phyloP scores from a whole-genome alignment of 2,113 vertebrate species.

The Felis catus region F.catus_Fca126_mat1.0 CM031413.1:55121001-55121500 shows the following conservation, averaged over 20 bases:
- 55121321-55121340: constrained; percentile 44
- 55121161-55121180: not conserved
- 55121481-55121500: accelerated
- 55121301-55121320: not conserved
- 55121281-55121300: constrained; percentile 52
- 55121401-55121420: not conserved
- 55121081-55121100: constrained; percentile 49
- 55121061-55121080: constrained; percentile 1
- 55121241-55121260: constrained; percentile 59
- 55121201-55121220: constrained; percentile 40
- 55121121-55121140: constrained; percentile 48
- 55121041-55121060: constrained; percentile 23
- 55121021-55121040: constrained; percentile 55
- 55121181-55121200: not conserved
- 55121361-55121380: not conserved
- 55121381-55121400: not conserved
- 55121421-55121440: not conserved
- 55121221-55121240: constrained; percentile 60
- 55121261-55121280: constrained; percentile 65
- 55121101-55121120: constrained; percentile 13
- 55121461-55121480: accelerated
- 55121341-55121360: not conserved
- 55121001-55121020: not conserved
- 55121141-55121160: constrained; percentile 38
- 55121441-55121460: accelerated